These are phyloP conservation scores for Nothoprocta perdicaria DNA, from an alignment of 2,113 vertebrate species.

Conservation along the genomic window DNA sequence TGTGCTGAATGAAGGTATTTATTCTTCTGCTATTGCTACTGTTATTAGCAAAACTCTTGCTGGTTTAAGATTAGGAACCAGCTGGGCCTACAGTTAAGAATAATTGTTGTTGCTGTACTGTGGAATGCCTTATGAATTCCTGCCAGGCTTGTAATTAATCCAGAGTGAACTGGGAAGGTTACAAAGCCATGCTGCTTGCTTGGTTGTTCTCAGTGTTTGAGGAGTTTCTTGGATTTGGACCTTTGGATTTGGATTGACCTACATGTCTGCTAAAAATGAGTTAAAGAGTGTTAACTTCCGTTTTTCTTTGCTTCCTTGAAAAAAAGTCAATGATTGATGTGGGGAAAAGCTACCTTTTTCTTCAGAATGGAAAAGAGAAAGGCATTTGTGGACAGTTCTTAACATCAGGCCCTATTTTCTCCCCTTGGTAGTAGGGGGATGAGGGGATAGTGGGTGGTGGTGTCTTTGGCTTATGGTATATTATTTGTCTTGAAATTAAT, in stretches of 20 bases:
- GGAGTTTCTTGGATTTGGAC: background rate
- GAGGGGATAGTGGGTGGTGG: background rate
- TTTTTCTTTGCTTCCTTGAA: background rate
- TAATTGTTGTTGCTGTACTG: conserved; percentile 30
- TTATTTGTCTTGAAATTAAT: background rate
- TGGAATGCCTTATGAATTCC: background rate
- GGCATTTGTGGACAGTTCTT: background rate
- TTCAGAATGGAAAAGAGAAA: background rate
- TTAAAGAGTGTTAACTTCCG: background rate
- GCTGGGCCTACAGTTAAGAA: conserved; percentile 24
- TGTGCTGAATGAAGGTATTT: conserved; percentile 14
- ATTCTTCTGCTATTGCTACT: conserved; percentile 25
- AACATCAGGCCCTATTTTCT: background rate
- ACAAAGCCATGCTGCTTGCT: background rate
- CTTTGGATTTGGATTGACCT: background rate
- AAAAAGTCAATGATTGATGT: background rate
- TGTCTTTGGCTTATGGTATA: background rate
- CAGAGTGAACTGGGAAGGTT: background rate
- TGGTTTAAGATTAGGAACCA: conserved; percentile 33
- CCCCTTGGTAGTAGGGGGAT: background rate
- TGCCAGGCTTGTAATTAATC: conserved; percentile 14
- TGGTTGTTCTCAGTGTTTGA: background rate
- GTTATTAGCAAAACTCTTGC: conserved; percentile 39
- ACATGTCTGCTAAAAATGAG: background rate
- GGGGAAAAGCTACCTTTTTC: background rate